A percentile compares a stretch with the other conserved stretches of the same genome.
Conservation (phyloP, 2,797 vertebrate genomes). For the Chelon labrosus region DNA sequence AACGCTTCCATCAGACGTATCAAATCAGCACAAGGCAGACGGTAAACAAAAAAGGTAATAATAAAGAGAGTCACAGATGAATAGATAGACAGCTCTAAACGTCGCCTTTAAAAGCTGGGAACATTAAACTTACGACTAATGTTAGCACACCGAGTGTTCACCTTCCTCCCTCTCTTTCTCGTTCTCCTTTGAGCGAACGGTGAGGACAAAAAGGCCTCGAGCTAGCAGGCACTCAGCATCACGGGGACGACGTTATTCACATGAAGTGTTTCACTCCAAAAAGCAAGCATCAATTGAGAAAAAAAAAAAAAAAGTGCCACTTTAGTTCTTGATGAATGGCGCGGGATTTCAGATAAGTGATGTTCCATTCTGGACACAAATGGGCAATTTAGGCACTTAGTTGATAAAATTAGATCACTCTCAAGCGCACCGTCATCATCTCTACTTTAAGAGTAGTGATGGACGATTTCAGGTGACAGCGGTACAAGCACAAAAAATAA, state of each 20-base stretch:
- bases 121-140: background rate
- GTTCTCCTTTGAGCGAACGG: conserved; percentile 17
- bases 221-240: conserved; percentile 8
- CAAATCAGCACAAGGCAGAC: background rate
- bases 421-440: conserved; percentile 24
- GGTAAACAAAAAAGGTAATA: background rate
- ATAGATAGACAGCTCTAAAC: background rate
- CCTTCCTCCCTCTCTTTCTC: conserved; percentile 27
- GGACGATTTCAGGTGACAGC: conserved; percentile 2
- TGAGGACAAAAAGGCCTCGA: conserved; percentile 24
- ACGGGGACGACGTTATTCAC: conserved; percentile 17
- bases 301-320: conserved; percentile 44
- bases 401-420: conserved; percentile 44
- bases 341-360: conserved; percentile 42
- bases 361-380: conserved; percentile 31
- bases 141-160: conserved; percentile 15
- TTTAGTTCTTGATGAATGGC: conserved; percentile 47
- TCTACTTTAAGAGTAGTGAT: conserved; percentile 38
- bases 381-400: conserved; percentile 42
- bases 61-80: conserved; percentile 5
- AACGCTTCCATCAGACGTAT: conserved; percentile 13
- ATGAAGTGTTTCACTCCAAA: conserved; percentile 49
- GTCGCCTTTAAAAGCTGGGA: no score
- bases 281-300: conserved; percentile 3
- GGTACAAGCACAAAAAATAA: no score